Base-by-base conservation (phyloP, 2,797 vertebrate genomes). In the Molothrus aeneus region DNA sequence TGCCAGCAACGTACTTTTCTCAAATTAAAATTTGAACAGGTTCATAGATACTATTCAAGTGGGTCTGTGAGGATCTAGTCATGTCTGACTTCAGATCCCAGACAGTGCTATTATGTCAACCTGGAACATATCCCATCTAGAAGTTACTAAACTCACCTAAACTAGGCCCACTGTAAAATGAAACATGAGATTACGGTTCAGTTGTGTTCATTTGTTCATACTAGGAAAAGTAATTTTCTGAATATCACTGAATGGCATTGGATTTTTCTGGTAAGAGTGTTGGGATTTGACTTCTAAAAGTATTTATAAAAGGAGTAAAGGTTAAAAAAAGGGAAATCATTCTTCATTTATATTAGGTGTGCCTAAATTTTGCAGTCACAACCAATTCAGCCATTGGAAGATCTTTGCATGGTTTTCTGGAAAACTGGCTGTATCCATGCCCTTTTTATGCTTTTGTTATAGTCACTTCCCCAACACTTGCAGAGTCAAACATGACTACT, bases 1-100 rank as follows among this genome's bases (percentile, higher is more conserved):
- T 71, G 71, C 72, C 92, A 95, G 75, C 94, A 96, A 78, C 7
- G 42, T 56, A 83, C 86, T 96, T 96, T 85, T 86, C 86, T 91
- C 84, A 93, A 96, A 97, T 97, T 96, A 97, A 97, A 97, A 81
- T 96, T 97, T 92, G 75, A 93, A 8, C 77, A 93, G 90, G 77
- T 78, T 95, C 78, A 57, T 15, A 84, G 74, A 75, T 79, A 87
- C 10, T 51, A 32, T 95, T 87, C 17, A 40, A 70, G 42, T 80
- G 88, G 28, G 48, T 87, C 59, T 88, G 88, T 5, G 51, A 92
- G 43, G 32, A 90, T 42, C 38, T 68, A 70, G 71, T 13, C 18
- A n/a, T 24, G 32, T 42, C 26, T 48, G 51, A 20, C 36, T 43
- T 47, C 48, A 65, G 9, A 48, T 24, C 19, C 42, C 2, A 74